Percentiles rank a stretch among this genome's conserved stretches.
These are phyloP conservation scores for Halisarca cf. caerulea DNA, from an alignment of 37 sponge, comb jelly and placozoan genomes.

Conservation along the genomic window DNA sequence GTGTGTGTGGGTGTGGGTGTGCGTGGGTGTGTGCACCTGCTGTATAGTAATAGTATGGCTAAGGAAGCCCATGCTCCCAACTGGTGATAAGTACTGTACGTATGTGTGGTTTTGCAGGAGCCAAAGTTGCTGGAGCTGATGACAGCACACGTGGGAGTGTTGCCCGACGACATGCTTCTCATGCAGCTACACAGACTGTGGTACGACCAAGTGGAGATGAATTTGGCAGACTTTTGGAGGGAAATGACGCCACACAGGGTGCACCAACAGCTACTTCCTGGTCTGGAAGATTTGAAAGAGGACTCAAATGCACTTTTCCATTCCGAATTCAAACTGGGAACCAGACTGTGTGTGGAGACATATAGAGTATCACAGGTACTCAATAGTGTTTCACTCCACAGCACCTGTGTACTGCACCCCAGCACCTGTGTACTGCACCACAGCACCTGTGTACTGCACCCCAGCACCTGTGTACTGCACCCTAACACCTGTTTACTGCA, in stretches of 20 bases:
- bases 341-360: constrained; percentile 4
- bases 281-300: background rate
- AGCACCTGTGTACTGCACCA: too few relatives aligned
- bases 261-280: background rate
- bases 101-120: background rate
- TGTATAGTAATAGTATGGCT: too few relatives aligned
- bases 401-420: too few relatives aligned
- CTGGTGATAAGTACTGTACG: background rate
- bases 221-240: background rate
- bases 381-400: too few relatives aligned
- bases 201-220: background rate
- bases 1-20: constrained; percentile 7
- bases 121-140: constrained; percentile 9
- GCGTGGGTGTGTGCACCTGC: too few relatives aligned
- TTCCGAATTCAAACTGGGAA: constrained; percentile 17
- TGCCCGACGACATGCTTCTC: background rate
- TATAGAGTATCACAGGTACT: constrained; percentile 5
- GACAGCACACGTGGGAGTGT: constrained; percentile 1
- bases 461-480: too few relatives aligned
- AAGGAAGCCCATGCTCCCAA: too few relatives aligned
- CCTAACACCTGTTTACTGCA: too few relatives aligned
- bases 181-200: background rate
- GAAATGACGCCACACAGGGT: background rate
- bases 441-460: too few relatives aligned
- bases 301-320: constrained; percentile 13